Evolutionary conservation across 1,140 invertebrate species (phyloP), one percentile per base, ranked within the genome.

Genomic region (Xylocopa sonorina): DNA sequence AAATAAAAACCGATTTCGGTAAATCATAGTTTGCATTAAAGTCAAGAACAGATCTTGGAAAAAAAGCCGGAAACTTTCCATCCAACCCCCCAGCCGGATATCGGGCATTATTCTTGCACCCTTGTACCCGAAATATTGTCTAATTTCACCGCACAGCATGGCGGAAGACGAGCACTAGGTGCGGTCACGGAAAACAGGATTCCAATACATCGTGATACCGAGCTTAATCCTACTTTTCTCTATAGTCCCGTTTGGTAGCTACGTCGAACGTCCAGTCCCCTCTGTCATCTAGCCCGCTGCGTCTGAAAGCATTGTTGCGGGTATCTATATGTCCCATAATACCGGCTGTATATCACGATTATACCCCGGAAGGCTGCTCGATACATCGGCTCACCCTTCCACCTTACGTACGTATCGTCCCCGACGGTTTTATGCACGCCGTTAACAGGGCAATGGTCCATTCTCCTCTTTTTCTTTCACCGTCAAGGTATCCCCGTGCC

Each of bases 331-430:
- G 80, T 76, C 57, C 74, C 80, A 77, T 89, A 89, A 90, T 90
- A 90, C 90, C 88, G 88, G 88, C 86, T 84, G 87, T 90, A 89
- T 89, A 89, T 90, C 87, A 90, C 86, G 89, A 90, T 91, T 89
- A 90, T 89, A 89, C 81, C 68, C 88, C 80, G 88, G 84, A 89
- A 87, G 89, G 80, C 72, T 50, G 85, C 72, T 84, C 88, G 84
- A 90, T 90, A 88, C 85, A 88, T 90, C 84, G 86, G 29, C 55
- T 43, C 66, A 78, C 77, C 78, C 29, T 34, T 18, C 68, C 76
- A 75, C 73, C 34, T n/a, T n/a, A n/a, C n/a, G n/a, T 81, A 80
- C 81, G 81, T 88, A 88, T 84, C 85, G 80, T 66, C 24, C 69
- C 80, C 73, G 87, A 87, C 86, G 86, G 84, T 90, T 90, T 89